Evolutionary conservation across 2,888 invertebrate species (phyloP), one percentile per base, ranked within the genome.

Genomic region (Trilocha varians): DNA sequence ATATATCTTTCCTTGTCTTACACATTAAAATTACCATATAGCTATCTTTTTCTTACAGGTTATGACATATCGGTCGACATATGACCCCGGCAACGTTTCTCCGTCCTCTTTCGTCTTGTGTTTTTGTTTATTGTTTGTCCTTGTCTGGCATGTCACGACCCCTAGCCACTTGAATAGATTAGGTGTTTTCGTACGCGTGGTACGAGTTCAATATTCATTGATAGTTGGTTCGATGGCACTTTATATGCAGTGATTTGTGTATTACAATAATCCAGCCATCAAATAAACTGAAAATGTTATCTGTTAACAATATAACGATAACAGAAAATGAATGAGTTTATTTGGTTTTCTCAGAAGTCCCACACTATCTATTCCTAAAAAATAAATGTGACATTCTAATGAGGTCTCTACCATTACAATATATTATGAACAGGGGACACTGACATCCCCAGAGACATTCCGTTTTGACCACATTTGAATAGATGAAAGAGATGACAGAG

Each of bases 111-210:
- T 70, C 67, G 59, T 62, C 76, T 44, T 60, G 35, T 38, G 45
- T 51, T 59, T 54, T 66, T 61, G 59, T 48, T 55, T 45, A 78
- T 64, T 58, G 41, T 52, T 48, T 57, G 61, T 82, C 78, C 66
- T 70, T 67, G 58, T 84, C 72, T 48, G 59, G 53, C 66, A 55
- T 76, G 82, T 79, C 79, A 54, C 76, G 84, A 83, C 84, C 84
- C 78, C 71, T 83, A 80, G 79, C 78, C 76, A 77, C 74, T 78
- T 79, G 82, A 85, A 84, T 85, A 84, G 84, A 85, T 85, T 85
- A 83, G 76, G 80, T 83, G 83, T 83, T 83, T 84, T 85, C 74
- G 78, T 78, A 70, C 62, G 67, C 34, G 66, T 64, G 48, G 60
- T 61, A 53, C 56, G 75, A 62, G 79, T 82, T 80, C 78, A 80